Evolutionary conservation across 2,888 invertebrate genomes (phyloP), one percentile per base, ranked within the genome.

Genomic region (Athalia cordata): DNA sequence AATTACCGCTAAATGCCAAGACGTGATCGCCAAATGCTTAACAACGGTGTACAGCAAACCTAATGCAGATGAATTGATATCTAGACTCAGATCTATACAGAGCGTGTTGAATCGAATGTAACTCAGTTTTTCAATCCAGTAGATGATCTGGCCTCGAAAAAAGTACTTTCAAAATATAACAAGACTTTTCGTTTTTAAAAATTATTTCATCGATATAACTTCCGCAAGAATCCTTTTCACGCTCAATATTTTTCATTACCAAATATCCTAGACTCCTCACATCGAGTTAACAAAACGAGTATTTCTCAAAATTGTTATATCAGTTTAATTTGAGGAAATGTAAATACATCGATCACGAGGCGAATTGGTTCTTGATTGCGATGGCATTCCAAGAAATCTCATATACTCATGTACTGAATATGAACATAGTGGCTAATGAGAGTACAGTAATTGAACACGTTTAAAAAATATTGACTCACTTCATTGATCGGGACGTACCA

Each of bases 1-100:
- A 82, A 93, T 95, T 79, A 92, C 93, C 79, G 94, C 94, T 0
- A 92, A 94, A 82, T 94, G 94, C 80, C 93, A 95, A 85, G 96
- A 96, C 86, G 93, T 94, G n/a, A 93, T 96, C 68, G 94, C 95
- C 0, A 93, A 93, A 79, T 95, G 96, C 85, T 91, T 96, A 80
- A 95, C 95, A 77, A 94, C 94, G 83, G 92, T 96, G 62, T 96
- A 96, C 88, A 94, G 94, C 83, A 95, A 95, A 89, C 92, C 94
- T n/a, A 93, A 93, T 82, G 93, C 94, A 3, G 92, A 92, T 67
- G 90, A 92, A 45, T 91, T 96, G 77, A 93, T 94, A 78, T 91
- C 91, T 80, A 89, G 92, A 77, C 91, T 94, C 81, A 91, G 93
- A 82, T 91, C 91, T 74, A 91, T 94, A 80, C 93, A 94, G 87